Evolutionary conservation across 2,113 vertebrate genomes (phyloP), one percentile per base, ranked within the genome.

Genomic region (Hucho hucho): DNA sequence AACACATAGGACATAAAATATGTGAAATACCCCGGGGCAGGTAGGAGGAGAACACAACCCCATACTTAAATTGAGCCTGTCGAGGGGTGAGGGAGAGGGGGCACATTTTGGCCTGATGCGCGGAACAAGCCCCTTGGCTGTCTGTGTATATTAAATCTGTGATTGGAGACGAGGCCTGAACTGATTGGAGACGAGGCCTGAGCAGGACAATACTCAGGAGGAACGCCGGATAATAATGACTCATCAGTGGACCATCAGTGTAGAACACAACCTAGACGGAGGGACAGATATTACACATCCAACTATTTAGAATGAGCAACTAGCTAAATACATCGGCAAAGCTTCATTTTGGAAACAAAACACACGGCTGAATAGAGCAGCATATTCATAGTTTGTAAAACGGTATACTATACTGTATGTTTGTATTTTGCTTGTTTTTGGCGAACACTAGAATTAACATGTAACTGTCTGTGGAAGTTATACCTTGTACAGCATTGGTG

Each of bases 101-200:
- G 69, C 61, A 65, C 64, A 28, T 28, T 65, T 64, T 76, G 37
- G 59, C 58, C 68, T 53, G 66, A 25, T 2, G 25, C 11, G 64
- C 64, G 13, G 61, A 61, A 24, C 4, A 9, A 63, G 24, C 43
- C 69, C 69, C 59, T 64, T 58, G 64, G 75, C 75, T 76, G 75
- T 76, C 75, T 64, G 29, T 58, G 75, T 64, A 22, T 20, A 64
- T 76, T 76, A 70, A 11, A 20, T 43, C 68, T 64, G n/a, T 65
- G 67, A 24, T 58, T 20, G 32, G 9, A 70, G 68, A 76, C 20
- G 20, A 37, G 59, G 46, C 69, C 26, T 20, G 65, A 37, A n/a
- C 65, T 67, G 65, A 24, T 58, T 20, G 32, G 9, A 70, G 68
- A 76, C 20, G 20, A 37, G 59, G 46, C 69, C 26, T 20, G 65